These are phyloP conservation scores for Delichon dasypus DNA, from an alignment of 2,797 vertebrate genomes.

Conservation along the genomic window DNA sequence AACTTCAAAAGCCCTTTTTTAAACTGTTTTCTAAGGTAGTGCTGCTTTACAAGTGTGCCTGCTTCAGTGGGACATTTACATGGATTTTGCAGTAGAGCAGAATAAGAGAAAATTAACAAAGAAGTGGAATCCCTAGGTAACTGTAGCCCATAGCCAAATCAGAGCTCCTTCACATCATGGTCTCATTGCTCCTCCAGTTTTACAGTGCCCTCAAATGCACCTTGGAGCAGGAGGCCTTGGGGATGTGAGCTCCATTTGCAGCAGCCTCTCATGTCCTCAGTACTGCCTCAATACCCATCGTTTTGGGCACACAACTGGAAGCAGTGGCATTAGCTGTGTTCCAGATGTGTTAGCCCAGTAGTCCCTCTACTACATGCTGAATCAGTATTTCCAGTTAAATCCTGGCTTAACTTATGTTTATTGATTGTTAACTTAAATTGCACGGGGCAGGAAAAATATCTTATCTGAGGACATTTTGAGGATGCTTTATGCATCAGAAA, in stretches of 20 bases:
- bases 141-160: not conserved
- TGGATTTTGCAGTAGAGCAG: not conserved
- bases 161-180: not conserved
- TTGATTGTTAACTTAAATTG: not conserved
- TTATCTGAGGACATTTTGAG: not conserved
- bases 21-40: not conserved
- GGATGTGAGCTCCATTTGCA: not conserved
- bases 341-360: not conserved
- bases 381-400: not conserved
- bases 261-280: not conserved
- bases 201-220: not conserved
- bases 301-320: not conserved
- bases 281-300: accelerated
- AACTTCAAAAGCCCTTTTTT: not conserved
- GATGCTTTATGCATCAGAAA: constrained; percentile 24
- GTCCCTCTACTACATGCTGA: not conserved
- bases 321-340: not conserved
- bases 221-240: not conserved
- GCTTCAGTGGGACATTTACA: not conserved
- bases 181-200: not conserved
- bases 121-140: not conserved
- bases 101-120: not conserved
- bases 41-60: not conserved
- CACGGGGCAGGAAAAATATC: not conserved
- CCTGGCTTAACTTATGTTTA: not conserved